These are phyloP conservation scores for Pachyuromys duprasi DNA, from an alignment of 2,797 vertebrate genomes.

Conservation along the genomic window DNA sequence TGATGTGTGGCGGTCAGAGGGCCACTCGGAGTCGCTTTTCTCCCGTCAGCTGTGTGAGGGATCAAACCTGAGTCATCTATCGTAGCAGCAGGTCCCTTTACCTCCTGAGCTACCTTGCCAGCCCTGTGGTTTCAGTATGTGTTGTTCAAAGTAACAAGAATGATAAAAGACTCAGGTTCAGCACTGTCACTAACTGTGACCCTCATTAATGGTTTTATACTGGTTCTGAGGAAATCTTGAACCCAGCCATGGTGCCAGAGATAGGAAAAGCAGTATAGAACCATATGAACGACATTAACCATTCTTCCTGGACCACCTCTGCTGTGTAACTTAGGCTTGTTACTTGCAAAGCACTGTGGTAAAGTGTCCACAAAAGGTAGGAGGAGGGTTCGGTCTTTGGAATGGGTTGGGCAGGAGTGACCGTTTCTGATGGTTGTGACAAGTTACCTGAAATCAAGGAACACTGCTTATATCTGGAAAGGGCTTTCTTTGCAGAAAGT, in stretches of 20 bases:
- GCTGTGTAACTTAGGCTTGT: background rate
- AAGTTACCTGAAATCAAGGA: background rate
- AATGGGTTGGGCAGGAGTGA: background rate
- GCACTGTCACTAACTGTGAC: background rate
- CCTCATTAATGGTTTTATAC: background rate
- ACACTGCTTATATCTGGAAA: background rate
- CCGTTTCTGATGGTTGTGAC: background rate
- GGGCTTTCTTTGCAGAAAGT: background rate
- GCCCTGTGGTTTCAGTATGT: background rate
- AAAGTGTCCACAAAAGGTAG: background rate
- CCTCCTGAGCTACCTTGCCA: background rate
- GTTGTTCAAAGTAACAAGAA: background rate
- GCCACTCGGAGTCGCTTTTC: background rate
- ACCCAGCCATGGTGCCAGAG: background rate
- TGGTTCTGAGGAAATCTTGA: background rate
- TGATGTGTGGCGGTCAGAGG: background rate
- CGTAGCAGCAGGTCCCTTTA: too few species aligned
- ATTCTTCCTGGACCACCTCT: background rate
- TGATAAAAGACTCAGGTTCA: background rate
- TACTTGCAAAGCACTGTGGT: background rate
- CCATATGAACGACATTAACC: background rate
- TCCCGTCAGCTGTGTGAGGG: background rate
- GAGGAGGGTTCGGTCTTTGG: background rate
- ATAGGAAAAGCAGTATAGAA: background rate
- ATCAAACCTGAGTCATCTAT: background rate